Base-by-base conservation (phyloP, 1,140 invertebrate species). In the Heliconius nattereri region DNA sequence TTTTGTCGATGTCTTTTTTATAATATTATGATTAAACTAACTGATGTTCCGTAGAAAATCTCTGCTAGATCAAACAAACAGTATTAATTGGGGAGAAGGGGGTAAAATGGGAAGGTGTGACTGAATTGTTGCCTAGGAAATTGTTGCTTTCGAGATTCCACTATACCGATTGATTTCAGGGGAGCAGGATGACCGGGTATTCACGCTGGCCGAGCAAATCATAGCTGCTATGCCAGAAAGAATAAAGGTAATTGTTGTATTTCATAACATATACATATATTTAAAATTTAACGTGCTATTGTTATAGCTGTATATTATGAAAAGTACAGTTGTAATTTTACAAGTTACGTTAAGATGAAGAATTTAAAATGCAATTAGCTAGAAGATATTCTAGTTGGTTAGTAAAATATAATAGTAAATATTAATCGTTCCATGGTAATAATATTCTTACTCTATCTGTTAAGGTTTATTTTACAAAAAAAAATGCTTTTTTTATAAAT, bases 211-310 rank as follows among this genome's bases (percentile, higher is more conserved):
- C 73, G 98, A 99, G 92, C 98, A 99, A 95, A 99, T 99, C 86
- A 99, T 99, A 88, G 98, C 98, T 54, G 98, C 98, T 11, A 98
- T 99, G 95, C 98, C 99, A 76, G 98, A 99, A 84, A 96, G 98
- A 86, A 99, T 99, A 89, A 99, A 99, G 96, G 97, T 97, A 90
- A 87, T 81, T 23, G 19, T 20, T 52, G 19, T 52, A 20, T 52
- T 52, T 20, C 19, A 52, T 7, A 57, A 57, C 8, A 57, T 23
- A 23, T 57, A 52, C 19, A 52, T 52, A 52, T 7, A 52, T 52
- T 52, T 52, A 16, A 73, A 73, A 11, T 2, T 57, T 57, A 11
- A n/a, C 3, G 3, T n/a, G n/a, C 3, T 8, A 1, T 9, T n/a
- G 3, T 57, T 57, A 23, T 20, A 57, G 54, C 20, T 57, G 54